Percentiles rank a stretch among this genome's conserved stretches.
Conservation (phyloP, 1,140 invertebrate species). For the Spodoptera litura region DNA sequence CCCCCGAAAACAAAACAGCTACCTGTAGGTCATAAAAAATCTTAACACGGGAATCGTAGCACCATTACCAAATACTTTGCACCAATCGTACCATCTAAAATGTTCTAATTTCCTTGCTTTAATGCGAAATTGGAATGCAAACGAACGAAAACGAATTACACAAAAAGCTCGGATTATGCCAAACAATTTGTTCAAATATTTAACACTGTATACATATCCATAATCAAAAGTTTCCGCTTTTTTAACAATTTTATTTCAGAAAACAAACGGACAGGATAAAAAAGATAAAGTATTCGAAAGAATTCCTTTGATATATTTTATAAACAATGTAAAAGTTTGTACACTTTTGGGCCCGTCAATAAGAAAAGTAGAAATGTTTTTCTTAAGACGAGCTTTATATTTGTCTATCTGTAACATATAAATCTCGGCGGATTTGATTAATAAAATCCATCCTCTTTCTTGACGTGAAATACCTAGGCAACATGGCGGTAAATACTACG, state of each 20-base stretch:
- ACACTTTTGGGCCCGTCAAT: conserved; percentile 38
- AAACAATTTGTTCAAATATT: conserved; percentile 23
- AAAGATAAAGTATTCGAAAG: conserved; percentile 36
- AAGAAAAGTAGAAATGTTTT: conserved; percentile 34
- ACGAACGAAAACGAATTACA: no score
- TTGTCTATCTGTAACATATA: conserved; percentile 30
- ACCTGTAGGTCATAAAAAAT: no score
- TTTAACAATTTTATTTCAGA: conserved; percentile 11
- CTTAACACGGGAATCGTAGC: no score
- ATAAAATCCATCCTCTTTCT: background rate
- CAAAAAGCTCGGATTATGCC: background rate
- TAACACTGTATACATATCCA: conserved; percentile 5
- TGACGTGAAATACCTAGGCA: conserved; percentile 2
- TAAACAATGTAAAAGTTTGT: conserved; percentile 38
- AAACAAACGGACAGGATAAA: conserved; percentile 20
- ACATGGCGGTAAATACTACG: background rate
- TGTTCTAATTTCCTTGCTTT: no score
- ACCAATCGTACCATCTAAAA: no score
- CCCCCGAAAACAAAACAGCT: no score
- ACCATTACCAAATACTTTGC: no score
- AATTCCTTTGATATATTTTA: conserved; percentile 41
- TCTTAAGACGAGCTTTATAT: conserved; percentile 22
- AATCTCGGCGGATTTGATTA: conserved; percentile 20
- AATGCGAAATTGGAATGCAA: no score
- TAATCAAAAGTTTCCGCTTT: conserved; percentile 19